Base-by-base conservation (phyloP, 2,888 invertebrate genomes). In the Macrosoma leucophasiata region DNA sequence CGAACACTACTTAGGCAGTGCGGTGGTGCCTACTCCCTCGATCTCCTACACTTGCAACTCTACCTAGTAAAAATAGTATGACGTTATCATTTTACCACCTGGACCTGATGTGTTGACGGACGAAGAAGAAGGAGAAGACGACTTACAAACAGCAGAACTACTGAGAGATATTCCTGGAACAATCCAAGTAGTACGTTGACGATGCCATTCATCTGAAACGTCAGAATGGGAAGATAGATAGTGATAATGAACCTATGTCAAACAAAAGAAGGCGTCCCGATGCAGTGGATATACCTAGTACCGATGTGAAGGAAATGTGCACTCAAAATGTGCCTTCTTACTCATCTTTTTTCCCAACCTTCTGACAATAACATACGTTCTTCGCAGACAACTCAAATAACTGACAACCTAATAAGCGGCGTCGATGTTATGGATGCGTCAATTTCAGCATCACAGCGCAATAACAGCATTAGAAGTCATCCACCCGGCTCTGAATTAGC, bases 341-440 rank as follows among this genome's bases (percentile, higher is more conserved):
- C n/a, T 24, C 24, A 3, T 11, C 24, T 24, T 13, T 12, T 24
- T 4, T n/a, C n/a, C n/a, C n/a, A n/a, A n/a, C n/a, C 13, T 10
- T 10, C 10, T 29, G 19, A 17, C 14, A 14, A 9, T 12, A 11
- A 29, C 11, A 11, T 29, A 17, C 14, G 13, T 29, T 21, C 13
- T 13, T 18, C 21, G 22, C 9, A 12, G 14, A 22, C 10, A 14
- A 13, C 22, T n/a, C n/a, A n/a, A 8, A 12, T 19, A 11, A 22
- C 14, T n/a, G 29, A 29, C 12, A 4, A 24, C 5, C 11, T 24
- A 4, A 11, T 4, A 24, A 46, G 50, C 29, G 49, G 48, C 18
- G 48, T 50, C 14, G 50, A 54, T 33, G 43, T 48, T 41, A 32
- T 42, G 35, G 52, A 52, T 36, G 52, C 50, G 33, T 44, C 44